phyloP scores from a whole-genome alignment of 92 coral and sea anemone genomes.

The Phymanthus crucifer region DNA sequence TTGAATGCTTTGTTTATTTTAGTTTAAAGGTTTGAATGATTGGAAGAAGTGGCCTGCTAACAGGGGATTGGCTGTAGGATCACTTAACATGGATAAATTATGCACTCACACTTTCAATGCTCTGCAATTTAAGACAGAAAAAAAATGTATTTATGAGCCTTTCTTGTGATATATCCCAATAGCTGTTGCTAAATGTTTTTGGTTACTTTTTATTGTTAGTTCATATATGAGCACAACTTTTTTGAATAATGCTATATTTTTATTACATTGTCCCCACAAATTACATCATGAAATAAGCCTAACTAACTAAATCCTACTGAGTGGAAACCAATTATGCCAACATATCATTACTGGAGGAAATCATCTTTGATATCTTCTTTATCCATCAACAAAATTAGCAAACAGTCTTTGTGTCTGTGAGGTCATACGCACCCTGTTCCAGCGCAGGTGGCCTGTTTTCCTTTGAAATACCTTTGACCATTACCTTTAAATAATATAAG shows the following conservation, averaged over 20 bases:
- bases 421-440: conserved; percentile 22
- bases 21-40: not conserved
- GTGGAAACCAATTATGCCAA: conserved; percentile 18
- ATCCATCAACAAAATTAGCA: not conserved
- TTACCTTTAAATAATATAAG: conserved; percentile 29
- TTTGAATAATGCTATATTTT: not conserved
- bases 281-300: not conserved
- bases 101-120: conserved; percentile 2
- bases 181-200: not conserved
- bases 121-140: not conserved
- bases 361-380: not conserved
- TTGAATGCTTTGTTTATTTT: not conserved
- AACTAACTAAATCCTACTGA: conserved; percentile 20
- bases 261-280: not conserved
- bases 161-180: not conserved
- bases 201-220: not conserved
- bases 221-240: not conserved
- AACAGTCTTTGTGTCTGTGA: conserved; percentile 15
- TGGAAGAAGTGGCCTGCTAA: not conserved
- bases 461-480: conserved; percentile 1
- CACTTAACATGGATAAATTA: conserved; percentile 33
- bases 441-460: conserved; percentile 22
- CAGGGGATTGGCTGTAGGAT: conserved; percentile 36
- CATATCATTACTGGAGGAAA: not conserved
- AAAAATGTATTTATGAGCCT: not conserved